Conservation (phyloP, 2,113 vertebrate genomes). For the Albula goreensis region DNA sequence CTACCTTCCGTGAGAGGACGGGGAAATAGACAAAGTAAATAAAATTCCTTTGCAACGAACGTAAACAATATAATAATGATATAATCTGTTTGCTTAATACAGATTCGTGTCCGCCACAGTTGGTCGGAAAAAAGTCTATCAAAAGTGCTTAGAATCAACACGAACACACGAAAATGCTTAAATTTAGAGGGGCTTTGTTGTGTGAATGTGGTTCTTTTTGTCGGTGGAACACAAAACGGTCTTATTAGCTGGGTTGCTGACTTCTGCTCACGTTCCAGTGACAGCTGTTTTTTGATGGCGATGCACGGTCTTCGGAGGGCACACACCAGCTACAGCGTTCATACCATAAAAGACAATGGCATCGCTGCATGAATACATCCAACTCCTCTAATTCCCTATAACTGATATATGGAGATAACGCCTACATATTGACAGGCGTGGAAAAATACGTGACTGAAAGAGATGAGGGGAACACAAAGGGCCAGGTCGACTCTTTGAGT, state of each 20-base stretch:
- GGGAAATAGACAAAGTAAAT: neutral
- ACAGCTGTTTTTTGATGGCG: conserved; percentile 32
- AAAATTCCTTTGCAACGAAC: neutral
- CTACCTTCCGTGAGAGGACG: neutral
- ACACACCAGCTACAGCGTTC: conserved; percentile 11
- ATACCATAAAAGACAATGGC: conserved; percentile 24
- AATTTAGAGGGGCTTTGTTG: neutral
- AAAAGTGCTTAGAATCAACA: neutral
- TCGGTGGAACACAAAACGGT: no score
- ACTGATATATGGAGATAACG: conserved; percentile 1
- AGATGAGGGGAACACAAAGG: conserved; percentile 36
- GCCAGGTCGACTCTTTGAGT: conserved; percentile 10
- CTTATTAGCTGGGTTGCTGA: neutral
- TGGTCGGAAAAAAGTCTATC: conserved; percentile 31
- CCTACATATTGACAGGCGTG: conserved; percentile 15
- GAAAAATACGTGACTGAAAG: conserved; percentile 27
- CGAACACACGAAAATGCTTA: neutral
- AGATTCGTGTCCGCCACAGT: conserved; percentile 16
- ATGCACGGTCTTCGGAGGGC: conserved; percentile 12
- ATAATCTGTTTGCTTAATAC: conserved; percentile 34
- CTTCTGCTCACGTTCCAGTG: conserved; percentile 14
- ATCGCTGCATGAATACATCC: conserved; percentile 15
- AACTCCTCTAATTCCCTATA: conserved; percentile 18
- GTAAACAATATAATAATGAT: conserved; percentile 34
- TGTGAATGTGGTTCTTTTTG: neutral